A percentile compares a stretch with the other conserved stretches of the same genome.
phyloP scores from a whole-genome alignment of 2,888 invertebrate species.

The Chelonus formosanus region DNA sequence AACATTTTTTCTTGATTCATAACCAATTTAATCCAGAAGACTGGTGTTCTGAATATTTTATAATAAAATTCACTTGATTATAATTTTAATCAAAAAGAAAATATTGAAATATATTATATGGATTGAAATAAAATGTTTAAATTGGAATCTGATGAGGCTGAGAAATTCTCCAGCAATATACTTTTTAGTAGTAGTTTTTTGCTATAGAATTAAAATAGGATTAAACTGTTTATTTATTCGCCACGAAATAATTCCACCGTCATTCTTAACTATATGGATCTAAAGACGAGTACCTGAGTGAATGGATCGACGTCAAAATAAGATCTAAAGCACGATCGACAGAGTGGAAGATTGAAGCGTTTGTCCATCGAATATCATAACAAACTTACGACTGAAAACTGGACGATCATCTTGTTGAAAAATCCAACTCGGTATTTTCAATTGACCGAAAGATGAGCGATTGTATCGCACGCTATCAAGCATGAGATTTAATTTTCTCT shows the following conservation, averaged over 20 bases:
- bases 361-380: slow-evolving; percentile 26
- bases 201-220: slow-evolving; percentile 29
- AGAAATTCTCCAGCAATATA: background rate
- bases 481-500: slow-evolving; percentile 38
- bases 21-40: too few relatives aligned
- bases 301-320: slow-evolving; percentile 4
- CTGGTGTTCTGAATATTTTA: too few relatives aligned
- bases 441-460: slow-evolving; percentile 39
- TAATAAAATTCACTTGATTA: too few relatives aligned
- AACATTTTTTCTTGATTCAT: too few relatives aligned
- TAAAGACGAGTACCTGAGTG: background rate
- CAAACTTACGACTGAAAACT: slow-evolving; percentile 12
- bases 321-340: slow-evolving; percentile 27
- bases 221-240: slow-evolving; percentile 40
- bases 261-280: background rate
- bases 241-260: slow-evolving; percentile 28
- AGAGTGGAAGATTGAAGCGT: slow-evolving; percentile 25
- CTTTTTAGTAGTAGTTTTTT: background rate
- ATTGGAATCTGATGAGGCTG: too few relatives aligned
- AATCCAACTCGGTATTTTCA: slow-evolving; percentile 32
- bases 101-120: too few relatives aligned
- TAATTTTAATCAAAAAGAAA: too few relatives aligned
- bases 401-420: slow-evolving; percentile 4
- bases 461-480: slow-evolving; percentile 38
- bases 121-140: too few relatives aligned